Evolutionary conservation across 2,888 invertebrate genomes (phyloP), one percentile per base, ranked within the genome.

Genomic region (Sminthurinus aureus): DNA sequence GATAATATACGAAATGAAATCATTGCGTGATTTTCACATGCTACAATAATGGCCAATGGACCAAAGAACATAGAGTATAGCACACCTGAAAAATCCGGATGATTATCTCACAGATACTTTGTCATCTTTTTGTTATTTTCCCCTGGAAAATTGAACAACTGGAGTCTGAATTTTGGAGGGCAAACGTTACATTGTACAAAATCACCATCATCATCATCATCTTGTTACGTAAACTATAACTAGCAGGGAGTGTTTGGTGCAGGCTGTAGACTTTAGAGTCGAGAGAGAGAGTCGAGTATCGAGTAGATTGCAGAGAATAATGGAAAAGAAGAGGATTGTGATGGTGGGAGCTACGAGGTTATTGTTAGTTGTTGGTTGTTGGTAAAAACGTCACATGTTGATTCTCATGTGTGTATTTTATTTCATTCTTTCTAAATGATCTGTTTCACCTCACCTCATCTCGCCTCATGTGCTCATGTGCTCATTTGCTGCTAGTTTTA

Each of bases 51-150:
- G 38, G 38, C 1, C 38, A 24, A n/a, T 12, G 18, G 69, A 15
- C n/a, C 0, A 73, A 12, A 26, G 73, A 26, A 26, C 24, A 78
- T 69, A 51, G 79, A 77, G 24, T 15, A 75, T 38, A 76, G 76
- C 82, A 86, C 86, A 86, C 85, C 85, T 86, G 85, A 38, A 38
- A 38, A 38, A 38, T 38, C 38, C 6, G 38, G 38, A 86, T 86
- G 84, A 81, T 81, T 81, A 86, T 86, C 86, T 85, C 86, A 86
- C 85, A 79, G 81, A 78, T 66, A 80, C 74, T 75, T 77, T 52
- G 66, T 82, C 79, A 79, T 83, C 83, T 83, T 81, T 38, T 78
- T 76, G 80, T 74, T 83, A 75, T 71, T 81, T 84, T 79, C 76
- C 80, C 82, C 81, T 58, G 50, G 38, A 75, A 76, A 82, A 82